Percentiles rank a stretch among this genome's conserved stretches.
Conservation (phyloP, 1,140 invertebrate species). For the Coenobita brevimanus region DNA sequence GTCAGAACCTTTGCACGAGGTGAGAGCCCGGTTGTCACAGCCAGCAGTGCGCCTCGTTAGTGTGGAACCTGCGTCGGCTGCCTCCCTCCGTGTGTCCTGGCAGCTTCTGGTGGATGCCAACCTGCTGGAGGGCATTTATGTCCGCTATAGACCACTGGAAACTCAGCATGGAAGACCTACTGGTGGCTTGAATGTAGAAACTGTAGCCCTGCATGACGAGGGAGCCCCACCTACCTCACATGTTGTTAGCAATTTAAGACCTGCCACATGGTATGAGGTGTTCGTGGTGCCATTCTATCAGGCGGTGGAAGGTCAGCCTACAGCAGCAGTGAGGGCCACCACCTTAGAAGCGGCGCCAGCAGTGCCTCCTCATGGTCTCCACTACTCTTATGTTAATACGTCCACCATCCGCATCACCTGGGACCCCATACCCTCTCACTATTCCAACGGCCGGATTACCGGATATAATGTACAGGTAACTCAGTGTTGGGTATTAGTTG, state of each 20-base stretch:
- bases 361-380: constrained; percentile 53
- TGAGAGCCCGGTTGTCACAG: constrained; percentile 82
- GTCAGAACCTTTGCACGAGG: constrained; percentile 73
- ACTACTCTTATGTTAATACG: constrained; percentile 51
- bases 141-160: constrained; percentile 82
- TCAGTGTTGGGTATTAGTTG: too few relatives aligned
- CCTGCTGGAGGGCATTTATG: constrained; percentile 89
- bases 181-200: constrained; percentile 65
- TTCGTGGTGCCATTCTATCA: constrained; percentile 91
- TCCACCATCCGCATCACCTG: constrained; percentile 57
- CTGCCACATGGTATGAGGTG: constrained; percentile 90
- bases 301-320: constrained; percentile 85
- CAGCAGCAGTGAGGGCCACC: constrained; percentile 60
- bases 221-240: constrained; percentile 74
- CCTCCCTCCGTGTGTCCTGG: constrained; percentile 88
- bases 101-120: constrained; percentile 77
- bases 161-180: constrained; percentile 77
- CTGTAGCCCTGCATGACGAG: constrained; percentile 47
- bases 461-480: constrained; percentile 67
- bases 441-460: constrained; percentile 56
- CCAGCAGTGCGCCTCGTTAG: constrained; percentile 86
- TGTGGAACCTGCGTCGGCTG: constrained; percentile 85
- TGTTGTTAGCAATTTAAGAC: constrained; percentile 83
- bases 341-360: constrained; percentile 55
- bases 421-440: constrained; percentile 62